Evolutionary conservation across 2,797 vertebrate species (phyloP).

Genomic region (Myiotriccus ornatus): DNA sequence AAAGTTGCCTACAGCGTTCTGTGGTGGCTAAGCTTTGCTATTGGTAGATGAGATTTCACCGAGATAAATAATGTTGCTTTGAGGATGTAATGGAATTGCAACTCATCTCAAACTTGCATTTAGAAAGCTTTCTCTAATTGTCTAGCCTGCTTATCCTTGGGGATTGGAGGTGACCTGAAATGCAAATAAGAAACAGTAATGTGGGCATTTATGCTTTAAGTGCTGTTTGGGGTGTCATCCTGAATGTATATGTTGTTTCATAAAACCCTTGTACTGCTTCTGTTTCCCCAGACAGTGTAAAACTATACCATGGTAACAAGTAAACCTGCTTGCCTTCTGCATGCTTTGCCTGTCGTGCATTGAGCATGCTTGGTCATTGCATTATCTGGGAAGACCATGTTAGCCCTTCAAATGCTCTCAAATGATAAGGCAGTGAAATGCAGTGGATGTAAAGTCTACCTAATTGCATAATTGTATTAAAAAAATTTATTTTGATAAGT

Average conservation of each 20-base stretch:
- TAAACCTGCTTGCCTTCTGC: background rate
- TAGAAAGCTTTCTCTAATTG: background rate
- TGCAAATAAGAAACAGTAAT: background rate
- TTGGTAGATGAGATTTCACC: background rate
- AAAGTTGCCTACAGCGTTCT: background rate
- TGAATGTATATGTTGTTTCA: background rate
- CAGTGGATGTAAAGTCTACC: background rate
- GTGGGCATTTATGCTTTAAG: background rate
- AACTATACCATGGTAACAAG: background rate
- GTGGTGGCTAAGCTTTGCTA: background rate
- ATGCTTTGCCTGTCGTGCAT: background rate
- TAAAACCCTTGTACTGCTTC: constrained; percentile 4
- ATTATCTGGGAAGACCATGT: background rate
- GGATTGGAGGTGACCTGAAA: background rate
- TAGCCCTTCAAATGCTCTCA: background rate
- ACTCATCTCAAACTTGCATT: background rate
- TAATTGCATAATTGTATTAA: background rate
- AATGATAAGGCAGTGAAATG: background rate
- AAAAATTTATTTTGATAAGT: background rate
- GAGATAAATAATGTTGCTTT: background rate
- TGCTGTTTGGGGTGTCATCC: background rate
- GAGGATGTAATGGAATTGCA: background rate
- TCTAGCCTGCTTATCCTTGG: background rate
- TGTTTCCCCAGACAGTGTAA: background rate
- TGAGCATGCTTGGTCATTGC: background rate